Conservation (phyloP, 2,888 invertebrate species). For the Hartigia nigra region DNA sequence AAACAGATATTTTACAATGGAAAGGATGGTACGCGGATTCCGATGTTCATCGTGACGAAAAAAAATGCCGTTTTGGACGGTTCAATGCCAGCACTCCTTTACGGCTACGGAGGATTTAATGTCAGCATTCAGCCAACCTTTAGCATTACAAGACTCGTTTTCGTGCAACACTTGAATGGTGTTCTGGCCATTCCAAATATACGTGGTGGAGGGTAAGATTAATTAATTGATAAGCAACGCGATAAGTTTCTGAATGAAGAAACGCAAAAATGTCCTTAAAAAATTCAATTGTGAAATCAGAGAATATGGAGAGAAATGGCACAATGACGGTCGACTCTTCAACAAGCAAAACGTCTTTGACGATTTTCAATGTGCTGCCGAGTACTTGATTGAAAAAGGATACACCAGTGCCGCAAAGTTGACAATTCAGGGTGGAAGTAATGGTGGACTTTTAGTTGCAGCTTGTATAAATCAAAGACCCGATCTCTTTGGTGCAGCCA, state of each 20-base stretch:
- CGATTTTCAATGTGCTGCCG: conserved; percentile 93
- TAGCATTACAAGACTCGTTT: conserved; percentile 86
- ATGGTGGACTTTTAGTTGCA: conserved; percentile 96
- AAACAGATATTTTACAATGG: conserved; percentile 92
- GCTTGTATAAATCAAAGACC: conserved; percentile 96
- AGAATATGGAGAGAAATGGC: conserved; percentile 98
- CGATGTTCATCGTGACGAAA: conserved; percentile 93
- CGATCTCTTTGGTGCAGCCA: conserved; percentile 91
- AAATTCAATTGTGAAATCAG: conserved; percentile 65
- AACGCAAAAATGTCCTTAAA: conserved; percentile 11
- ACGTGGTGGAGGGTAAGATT: conserved; percentile 90
- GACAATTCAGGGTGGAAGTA: conserved; percentile 94
- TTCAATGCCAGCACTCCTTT: conserved; percentile 85
- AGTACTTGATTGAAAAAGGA: conserved; percentile 84
- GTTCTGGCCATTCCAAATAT: conserved; percentile 93
- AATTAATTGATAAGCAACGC: neutral
- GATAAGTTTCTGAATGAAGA: neutral
- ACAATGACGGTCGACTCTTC: conserved; percentile 87
- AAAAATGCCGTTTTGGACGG: conserved; percentile 77
- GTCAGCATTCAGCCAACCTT: conserved; percentile 91
- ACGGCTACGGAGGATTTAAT: conserved; percentile 98
- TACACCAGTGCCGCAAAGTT: conserved; percentile 82
- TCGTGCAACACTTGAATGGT: conserved; percentile 90
- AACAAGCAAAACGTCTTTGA: conserved; percentile 98
- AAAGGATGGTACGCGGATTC: conserved; percentile 93